Conservation (phyloP, 2,888 invertebrate species). For the Uloborus plumipes region DNA sequence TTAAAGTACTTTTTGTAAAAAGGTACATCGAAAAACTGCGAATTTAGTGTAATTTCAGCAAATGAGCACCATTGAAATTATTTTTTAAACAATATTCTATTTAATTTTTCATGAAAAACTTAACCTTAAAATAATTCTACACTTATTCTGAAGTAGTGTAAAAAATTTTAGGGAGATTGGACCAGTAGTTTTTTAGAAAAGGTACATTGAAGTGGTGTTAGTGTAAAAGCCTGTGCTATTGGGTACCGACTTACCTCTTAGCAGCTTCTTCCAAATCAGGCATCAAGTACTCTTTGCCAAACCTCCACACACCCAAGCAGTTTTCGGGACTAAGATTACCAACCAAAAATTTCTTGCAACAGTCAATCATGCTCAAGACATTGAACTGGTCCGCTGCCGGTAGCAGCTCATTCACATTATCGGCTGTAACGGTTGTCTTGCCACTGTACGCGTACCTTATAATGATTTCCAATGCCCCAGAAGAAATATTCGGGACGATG, state of each 20-base stretch:
- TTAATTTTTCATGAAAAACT: too few species aligned
- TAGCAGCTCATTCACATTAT: constrained; percentile 83
- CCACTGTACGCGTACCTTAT: constrained; percentile 89
- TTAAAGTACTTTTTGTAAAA: too few species aligned
- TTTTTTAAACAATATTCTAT: too few species aligned
- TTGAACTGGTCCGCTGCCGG: constrained; percentile 90
- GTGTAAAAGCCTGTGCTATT: too few species aligned
- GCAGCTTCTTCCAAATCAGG: constrained; percentile 80
- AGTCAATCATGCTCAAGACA: constrained; percentile 83
- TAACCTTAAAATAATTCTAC: too few species aligned
- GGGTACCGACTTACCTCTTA: constrained; percentile 73
- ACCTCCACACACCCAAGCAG: constrained; percentile 86
- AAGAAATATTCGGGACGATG: constrained; percentile 82
- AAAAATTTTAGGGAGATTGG: too few species aligned
- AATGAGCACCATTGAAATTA: too few species aligned
- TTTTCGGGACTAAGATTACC: constrained; percentile 82
- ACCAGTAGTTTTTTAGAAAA: too few species aligned
- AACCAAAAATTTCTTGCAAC: constrained; percentile 84
- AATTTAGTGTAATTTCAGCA: too few species aligned
- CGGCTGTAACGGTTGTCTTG: constrained; percentile 80
- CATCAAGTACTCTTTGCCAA: constrained; percentile 85
- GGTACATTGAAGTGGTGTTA: too few species aligned
- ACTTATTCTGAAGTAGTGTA: too few species aligned
- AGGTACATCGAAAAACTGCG: too few species aligned
- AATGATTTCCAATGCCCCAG: constrained; percentile 82